Evolutionary conservation across 30 jellyfish, hydroid and myxozoan species (phyloP).

Genomic region (Aurelia sp.): DNA sequence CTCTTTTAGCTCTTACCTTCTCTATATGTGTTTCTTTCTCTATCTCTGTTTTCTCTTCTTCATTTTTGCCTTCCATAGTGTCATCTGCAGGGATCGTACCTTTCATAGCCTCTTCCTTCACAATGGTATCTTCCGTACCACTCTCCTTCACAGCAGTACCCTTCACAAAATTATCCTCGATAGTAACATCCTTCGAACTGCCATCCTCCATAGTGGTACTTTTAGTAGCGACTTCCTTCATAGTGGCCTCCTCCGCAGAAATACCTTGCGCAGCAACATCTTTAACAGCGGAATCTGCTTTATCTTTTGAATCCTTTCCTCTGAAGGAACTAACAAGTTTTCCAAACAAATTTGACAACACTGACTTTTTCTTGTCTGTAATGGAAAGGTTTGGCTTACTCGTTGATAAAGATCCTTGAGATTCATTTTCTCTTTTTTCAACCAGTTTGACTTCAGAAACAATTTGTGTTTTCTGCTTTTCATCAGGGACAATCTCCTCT

Average conservation of each 20-base stretch:
- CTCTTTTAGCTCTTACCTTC: too few species aligned
- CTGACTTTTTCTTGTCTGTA: neutral
- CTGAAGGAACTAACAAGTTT: neutral
- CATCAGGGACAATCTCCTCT: neutral
- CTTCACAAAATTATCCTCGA: neutral
- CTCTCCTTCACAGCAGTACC: neutral
- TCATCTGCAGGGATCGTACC: too few species aligned
- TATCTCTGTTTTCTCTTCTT: too few species aligned
- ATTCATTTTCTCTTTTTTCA: neutral
- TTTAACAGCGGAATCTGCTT: neutral
- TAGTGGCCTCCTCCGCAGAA: too few species aligned
- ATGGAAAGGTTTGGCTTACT: neutral
- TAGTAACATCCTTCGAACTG: too few species aligned
- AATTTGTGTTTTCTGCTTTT: neutral
- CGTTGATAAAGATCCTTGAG: neutral
- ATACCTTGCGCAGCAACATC: neutral
- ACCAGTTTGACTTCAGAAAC: too few species aligned
- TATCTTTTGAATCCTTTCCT: neutral
- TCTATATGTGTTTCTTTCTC: too few species aligned
- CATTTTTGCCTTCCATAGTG: too few species aligned
- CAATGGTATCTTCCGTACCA: too few species aligned
- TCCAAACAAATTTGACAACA: slow-evolving; percentile 7
- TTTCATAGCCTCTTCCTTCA: too few species aligned
- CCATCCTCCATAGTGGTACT: too few species aligned
- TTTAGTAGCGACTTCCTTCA: too few species aligned